These are phyloP conservation scores for Aleiodes testaceus DNA, from an alignment of 2,888 invertebrate species.

Conservation along the genomic window DNA sequence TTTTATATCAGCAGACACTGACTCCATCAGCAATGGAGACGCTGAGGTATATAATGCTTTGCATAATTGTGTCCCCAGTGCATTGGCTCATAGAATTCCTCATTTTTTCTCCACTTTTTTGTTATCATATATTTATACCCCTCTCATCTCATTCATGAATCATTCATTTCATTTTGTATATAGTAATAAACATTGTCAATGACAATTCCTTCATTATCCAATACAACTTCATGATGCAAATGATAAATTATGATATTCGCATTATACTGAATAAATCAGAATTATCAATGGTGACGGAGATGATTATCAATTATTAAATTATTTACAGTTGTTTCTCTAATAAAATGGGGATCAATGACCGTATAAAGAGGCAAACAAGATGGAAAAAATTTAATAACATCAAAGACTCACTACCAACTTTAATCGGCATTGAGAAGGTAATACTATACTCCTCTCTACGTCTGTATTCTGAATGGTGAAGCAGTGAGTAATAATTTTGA, in stretches of 20 bases:
- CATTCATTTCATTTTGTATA: conserved; percentile 19
- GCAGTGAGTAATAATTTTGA: conserved; percentile 24
- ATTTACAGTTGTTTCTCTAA: not conserved
- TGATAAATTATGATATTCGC: conserved; percentile 11
- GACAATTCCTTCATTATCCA: conserved; percentile 17
- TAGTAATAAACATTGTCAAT: conserved; percentile 11
- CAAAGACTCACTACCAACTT: not conserved
- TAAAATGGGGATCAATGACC: not conserved
- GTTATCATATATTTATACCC: no score
- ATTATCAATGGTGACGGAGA: not conserved
- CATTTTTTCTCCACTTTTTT: not conserved
- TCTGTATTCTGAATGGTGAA: conserved; percentile 5
- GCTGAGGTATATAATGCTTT: conserved; percentile 9
- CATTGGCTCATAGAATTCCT: conserved; percentile 2
- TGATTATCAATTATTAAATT: no score
- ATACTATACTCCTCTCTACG: not conserved
- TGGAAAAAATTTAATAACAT: conserved; percentile 1
- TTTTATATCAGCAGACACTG: conserved; percentile 12
- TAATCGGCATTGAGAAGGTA: conserved; percentile 8
- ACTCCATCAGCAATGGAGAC: conserved; percentile 24
- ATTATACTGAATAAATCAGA: conserved; percentile 8
- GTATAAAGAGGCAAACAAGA: conserved; percentile 4
- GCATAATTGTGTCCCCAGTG: conserved; percentile 18
- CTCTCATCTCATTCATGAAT: conserved; percentile 22
- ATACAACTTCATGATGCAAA: conserved; percentile 7